Evolutionary conservation across 2,113 vertebrate genomes (phyloP).

Genomic region (Macroglossus sobrinus): DNA sequence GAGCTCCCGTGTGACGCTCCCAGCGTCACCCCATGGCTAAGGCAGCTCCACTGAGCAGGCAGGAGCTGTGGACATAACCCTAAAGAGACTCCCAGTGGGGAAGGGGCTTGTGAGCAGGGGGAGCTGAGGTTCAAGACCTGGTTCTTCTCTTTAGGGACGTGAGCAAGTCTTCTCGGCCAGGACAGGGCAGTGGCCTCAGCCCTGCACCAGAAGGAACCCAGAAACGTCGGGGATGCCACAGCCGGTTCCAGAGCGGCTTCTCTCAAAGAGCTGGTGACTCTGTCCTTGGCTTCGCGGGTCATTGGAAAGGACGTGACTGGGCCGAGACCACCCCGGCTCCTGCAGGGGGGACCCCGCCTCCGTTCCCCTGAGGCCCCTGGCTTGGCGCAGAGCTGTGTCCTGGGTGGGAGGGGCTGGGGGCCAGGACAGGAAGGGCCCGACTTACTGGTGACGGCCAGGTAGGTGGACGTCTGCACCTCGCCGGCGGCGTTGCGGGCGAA

Average conservation of each 20-base stretch:
- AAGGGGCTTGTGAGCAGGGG: neutral
- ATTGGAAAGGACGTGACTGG: fast-evolving
- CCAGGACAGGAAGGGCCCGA: neutral
- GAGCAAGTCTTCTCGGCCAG: fast-evolving
- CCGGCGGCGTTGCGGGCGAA: constrained; percentile 92
- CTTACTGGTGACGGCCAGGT: constrained; percentile 97
- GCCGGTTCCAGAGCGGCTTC: neutral
- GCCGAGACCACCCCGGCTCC: too few species aligned
- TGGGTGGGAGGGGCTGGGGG: fast-evolving
- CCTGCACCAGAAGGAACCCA: neutral
- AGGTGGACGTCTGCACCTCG: constrained; percentile 97
- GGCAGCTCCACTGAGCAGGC: fast-evolving
- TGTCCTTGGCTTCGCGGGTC: neutral
- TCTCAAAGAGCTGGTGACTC: neutral
- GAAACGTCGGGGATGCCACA: fast-evolving
- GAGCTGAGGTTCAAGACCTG: neutral
- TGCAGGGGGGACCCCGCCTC: fast-evolving
- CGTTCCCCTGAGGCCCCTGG: neutral
- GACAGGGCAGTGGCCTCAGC: fast-evolving
- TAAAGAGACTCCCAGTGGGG: neutral
- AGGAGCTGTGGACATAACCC: too few species aligned
- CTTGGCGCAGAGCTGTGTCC: neutral
- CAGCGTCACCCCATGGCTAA: fast-evolving
- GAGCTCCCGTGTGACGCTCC: fast-evolving
- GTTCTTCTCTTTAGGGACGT: neutral